Base-by-base conservation (phyloP, 1,140 invertebrate genomes). In the Ceratina calcarata region DNA sequence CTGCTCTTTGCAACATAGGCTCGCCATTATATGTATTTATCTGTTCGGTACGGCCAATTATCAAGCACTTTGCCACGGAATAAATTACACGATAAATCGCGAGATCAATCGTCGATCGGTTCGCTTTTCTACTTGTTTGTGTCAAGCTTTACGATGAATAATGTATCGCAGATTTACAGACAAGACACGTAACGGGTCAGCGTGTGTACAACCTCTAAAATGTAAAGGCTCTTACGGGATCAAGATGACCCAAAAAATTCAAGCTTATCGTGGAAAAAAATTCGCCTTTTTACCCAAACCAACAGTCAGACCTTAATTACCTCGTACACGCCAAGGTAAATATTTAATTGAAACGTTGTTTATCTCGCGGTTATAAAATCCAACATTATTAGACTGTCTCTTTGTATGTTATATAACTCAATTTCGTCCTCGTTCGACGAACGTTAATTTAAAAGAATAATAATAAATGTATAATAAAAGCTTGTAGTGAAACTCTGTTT, bases 81-180 rank as follows among this genome's bases (percentile, higher is more conserved):
- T 78, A 78, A 71, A 78, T 78, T 68, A 72, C 58, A 61, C 10
- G 32, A 45, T 78, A 62, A 78, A 78, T 78, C 27, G 49, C 37
- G 71, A 72, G 51, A 71, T 64, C 60, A 45, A 20, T 49, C 64
- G n/a, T n/a, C 37, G 13, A 68, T 68, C 32, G 27, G 15, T 18
- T 53, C 20, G 45, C 4, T 18, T 49, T 0, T 32, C 12, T 10
- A 1, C 27, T 32, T 57, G 27, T n/a, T 20, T 27, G 18, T 37
- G 51, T 74, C 16, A 65, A 24, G 15, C 24, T 45, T 27, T 22
- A 37, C 22, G 45, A n/a, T 49, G n/a, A 37, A n/a, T 2, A 71
- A 78, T 71, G 68, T 37, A 15, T 22, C 20, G 22, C 15, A 69
- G 0, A 10, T 49, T 15, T 12, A 18, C 18, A 32, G 20, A 32